Base-by-base conservation (phyloP, 64 coral and sea anemone genomes). In the Stichodactyla helianthus region DNA sequence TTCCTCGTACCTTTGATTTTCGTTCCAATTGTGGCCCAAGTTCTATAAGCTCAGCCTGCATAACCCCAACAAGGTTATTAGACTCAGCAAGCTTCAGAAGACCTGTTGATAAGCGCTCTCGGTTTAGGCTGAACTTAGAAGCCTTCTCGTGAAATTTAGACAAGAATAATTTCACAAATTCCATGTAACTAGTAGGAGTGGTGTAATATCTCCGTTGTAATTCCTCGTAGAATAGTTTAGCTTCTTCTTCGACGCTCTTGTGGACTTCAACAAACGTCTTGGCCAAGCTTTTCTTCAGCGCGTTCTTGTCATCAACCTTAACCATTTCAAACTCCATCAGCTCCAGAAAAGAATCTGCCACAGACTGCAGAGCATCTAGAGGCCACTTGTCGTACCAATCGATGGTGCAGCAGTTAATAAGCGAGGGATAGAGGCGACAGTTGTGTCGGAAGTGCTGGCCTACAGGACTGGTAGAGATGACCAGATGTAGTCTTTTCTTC, bases 321-420 rank as follows among this genome's bases (percentile, higher is more conserved):
- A 63, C 60, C 81, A 86, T 74, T 50, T 54, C 84, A 7, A 98
- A 50, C 17, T 89, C 89, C 16, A 86, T 86, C 7, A 52, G 56
- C 80, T 94, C 87, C 11, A 98, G 59, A 77, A 94, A 92, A 15
- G 92, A 87, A 16, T 89, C 60, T 16, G 92, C 95, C 11, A 98
- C 95, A 7, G 92, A 91, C 70, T 92, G 89, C 53, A 98, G 81
- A 5, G 95, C 95, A 25, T 94, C 95, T 10, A 84, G 76, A 5
- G 95, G 92, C 95, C 95, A 98, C n/a, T 94, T 94, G 77, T 98
- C 93, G 71, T 89, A 98, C 95, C 95, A 98, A 53, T 98, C 95
- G 59, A 98, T 98, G 1, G 95, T 92, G 55, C 92, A 94, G 17
- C 95, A 94, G 84, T 98, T 98, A 74, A 98, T 98, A 55, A 98